phyloP scores from a whole-genome alignment of 2,113 vertebrate genomes.

The Rhagologus leucostigma region DNA sequence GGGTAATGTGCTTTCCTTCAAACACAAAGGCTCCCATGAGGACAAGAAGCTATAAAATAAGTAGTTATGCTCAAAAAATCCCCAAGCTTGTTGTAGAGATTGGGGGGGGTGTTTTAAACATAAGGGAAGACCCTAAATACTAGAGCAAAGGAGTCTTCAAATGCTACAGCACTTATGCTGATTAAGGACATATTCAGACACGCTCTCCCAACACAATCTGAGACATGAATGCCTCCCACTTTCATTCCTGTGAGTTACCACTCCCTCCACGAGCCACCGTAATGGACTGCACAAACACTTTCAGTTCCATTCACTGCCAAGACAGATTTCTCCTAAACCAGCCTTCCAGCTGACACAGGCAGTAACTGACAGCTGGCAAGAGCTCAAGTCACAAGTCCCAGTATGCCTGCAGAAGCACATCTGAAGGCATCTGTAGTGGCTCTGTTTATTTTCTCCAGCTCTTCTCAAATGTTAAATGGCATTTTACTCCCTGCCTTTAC shows the following conservation, averaged over 20 bases:
- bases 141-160: not conserved
- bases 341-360: not conserved
- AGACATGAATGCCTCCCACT: conserved; percentile 32
- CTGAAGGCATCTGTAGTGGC: not conserved
- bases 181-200: conserved; percentile 38
- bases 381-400: not conserved
- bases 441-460: not conserved
- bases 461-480: not conserved
- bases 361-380: not conserved
- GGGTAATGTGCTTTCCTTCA: not conserved
- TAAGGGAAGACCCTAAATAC: conserved; percentile 14
- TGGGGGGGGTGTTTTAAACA: not conserved
- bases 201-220: not conserved
- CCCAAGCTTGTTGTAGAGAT: not conserved
- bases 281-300: not conserved
- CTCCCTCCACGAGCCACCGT: not conserved
- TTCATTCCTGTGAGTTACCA: conserved; percentile 30
- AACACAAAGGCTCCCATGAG: not conserved
- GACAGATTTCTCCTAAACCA: not conserved
- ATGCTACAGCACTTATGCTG: not conserved
- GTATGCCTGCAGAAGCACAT: not conserved
- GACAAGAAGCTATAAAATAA: not conserved
- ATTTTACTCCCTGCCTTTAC: not conserved
- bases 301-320: not conserved
- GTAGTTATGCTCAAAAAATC: not conserved